These are phyloP conservation scores for Misgurnus anguillicaudatus DNA, from an alignment of 2,113 vertebrate genomes.

Conservation along the genomic window DNA sequence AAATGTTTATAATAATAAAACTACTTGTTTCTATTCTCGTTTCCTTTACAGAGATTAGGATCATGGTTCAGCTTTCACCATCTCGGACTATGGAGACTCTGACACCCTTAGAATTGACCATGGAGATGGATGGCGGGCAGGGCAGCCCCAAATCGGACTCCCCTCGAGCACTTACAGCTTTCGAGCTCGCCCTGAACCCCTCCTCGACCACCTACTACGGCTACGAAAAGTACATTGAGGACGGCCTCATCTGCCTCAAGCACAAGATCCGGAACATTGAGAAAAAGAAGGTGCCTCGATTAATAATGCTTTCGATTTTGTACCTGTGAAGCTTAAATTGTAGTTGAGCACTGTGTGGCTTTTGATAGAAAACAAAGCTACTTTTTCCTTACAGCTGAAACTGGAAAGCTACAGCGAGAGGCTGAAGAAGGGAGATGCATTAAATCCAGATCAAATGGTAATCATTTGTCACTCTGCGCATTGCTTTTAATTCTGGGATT, in stretches of 20 bases:
- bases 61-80: constrained; percentile 88
- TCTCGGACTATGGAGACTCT: constrained; percentile 66
- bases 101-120: constrained; percentile 66
- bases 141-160: constrained; percentile 52
- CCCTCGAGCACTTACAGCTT: constrained; percentile 60
- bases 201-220: constrained; percentile 78
- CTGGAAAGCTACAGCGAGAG: constrained; percentile 83
- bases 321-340: not conserved
- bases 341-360: not conserved
- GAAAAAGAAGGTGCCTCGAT: constrained; percentile 89
- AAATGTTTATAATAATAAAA: no score
- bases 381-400: constrained; percentile 74
- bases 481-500: not conserved
- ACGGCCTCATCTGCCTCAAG: constrained; percentile 94
- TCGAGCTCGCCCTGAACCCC: constrained; percentile 75
- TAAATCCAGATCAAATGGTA: constrained; percentile 87
- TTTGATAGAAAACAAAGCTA: not conserved
- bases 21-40: not conserved
- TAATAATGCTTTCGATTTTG: no score
- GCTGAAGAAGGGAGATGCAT: constrained; percentile 74
- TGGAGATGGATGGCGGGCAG: constrained; percentile 64
- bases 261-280: constrained; percentile 97
- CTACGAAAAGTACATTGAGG: constrained; percentile 91
- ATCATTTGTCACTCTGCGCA: not conserved
- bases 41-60: constrained; percentile 56